Evolutionary conservation across 2,797 vertebrate species (phyloP).

Genomic region (Spatula versicolor): DNA sequence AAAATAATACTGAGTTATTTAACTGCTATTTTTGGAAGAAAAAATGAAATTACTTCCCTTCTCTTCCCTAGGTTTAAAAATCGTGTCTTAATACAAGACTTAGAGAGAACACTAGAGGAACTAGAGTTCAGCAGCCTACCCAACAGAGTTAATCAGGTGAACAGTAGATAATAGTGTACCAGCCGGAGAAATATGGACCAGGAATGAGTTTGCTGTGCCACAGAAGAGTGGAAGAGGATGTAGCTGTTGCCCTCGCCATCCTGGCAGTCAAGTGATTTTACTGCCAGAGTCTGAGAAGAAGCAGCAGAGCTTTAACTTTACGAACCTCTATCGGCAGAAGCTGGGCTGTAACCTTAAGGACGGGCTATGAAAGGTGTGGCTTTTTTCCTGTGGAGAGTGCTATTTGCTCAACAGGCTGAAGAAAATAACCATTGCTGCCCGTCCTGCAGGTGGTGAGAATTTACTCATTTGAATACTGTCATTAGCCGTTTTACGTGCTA

Average conservation of each 20-base stretch:
- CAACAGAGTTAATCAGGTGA: slow-evolving; percentile 85
- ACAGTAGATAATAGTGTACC: slow-evolving; percentile 83
- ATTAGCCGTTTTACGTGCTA: slow-evolving; percentile 63
- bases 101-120: slow-evolving; percentile 89
- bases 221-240: slow-evolving; percentile 71
- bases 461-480: slow-evolving; percentile 75
- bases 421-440: slow-evolving; percentile 73
- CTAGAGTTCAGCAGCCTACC: slow-evolving; percentile 82
- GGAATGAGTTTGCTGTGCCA: slow-evolving; percentile 70
- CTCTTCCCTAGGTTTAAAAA: slow-evolving; percentile 92
- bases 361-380: slow-evolving; percentile 74
- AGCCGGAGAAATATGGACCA: slow-evolving; percentile 56
- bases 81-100: slow-evolving; percentile 95
- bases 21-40: not conserved
- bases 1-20: not conserved
- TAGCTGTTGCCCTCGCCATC: slow-evolving; percentile 62
- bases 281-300: slow-evolving; percentile 74
- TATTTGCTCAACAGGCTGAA: slow-evolving; percentile 71
- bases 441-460: slow-evolving; percentile 76
- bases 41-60: not conserved
- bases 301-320: slow-evolving; percentile 66
- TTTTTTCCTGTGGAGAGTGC: slow-evolving; percentile 75
- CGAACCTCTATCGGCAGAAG: slow-evolving; percentile 66
- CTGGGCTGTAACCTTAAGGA: slow-evolving; percentile 75
- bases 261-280: slow-evolving; percentile 69